A percentile compares a stretch with the other conserved stretches of the same genome.
Conservation (phyloP, 2,113 vertebrate species). For the Seriola rivoliana region DNA sequence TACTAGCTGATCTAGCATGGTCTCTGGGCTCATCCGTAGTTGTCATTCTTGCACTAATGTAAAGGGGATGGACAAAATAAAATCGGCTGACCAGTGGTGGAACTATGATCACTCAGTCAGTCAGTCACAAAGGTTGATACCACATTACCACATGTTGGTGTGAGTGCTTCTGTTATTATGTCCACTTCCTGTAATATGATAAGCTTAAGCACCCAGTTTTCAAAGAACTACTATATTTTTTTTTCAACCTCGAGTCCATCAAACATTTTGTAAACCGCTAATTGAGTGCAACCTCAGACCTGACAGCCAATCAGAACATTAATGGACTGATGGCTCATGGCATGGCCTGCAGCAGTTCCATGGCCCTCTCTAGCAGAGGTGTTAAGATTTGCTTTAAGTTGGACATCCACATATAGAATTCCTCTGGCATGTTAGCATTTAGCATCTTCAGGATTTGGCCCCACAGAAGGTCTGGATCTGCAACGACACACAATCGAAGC, state of each 20-base stretch:
- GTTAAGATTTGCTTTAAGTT: conserved; percentile 71
- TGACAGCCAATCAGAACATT: neutral
- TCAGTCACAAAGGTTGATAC: no score
- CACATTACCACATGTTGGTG: neutral
- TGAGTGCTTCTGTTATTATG: neutral
- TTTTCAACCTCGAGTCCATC: no score
- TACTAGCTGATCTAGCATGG: no score
- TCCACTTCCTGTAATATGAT: neutral
- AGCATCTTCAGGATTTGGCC: conserved; percentile 82
- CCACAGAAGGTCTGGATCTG: conserved; percentile 83
- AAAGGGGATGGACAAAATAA: neutral
- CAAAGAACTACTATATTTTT: no score
- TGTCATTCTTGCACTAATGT: no score
- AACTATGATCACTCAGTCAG: no score
- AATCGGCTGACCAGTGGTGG: no score
- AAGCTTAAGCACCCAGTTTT: neutral
- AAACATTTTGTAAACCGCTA: neutral
- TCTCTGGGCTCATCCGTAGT: no score
- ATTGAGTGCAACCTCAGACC: neutral
- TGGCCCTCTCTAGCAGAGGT: conserved; percentile 76
- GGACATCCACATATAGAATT: conserved; percentile 79
- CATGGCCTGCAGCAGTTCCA: conserved; percentile 72
- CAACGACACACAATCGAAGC: conserved; percentile 85
- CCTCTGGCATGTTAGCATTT: conserved; percentile 80
- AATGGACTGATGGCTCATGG: conserved; percentile 32